phyloP scores from a whole-genome alignment of 2,113 vertebrate species.

The Macrotis lagotis region DNA sequence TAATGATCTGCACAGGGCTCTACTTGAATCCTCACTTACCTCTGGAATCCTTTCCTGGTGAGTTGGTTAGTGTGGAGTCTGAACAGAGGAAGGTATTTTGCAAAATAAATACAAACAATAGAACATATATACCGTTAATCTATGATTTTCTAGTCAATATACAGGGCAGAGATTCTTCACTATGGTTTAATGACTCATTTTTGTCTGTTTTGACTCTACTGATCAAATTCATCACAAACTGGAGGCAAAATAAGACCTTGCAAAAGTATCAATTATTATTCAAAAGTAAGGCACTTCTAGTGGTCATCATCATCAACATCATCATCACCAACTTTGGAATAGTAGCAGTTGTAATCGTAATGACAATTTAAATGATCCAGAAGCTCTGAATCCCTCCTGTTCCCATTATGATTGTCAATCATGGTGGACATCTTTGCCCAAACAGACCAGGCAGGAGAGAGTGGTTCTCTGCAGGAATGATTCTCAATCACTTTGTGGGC shows the following conservation, averaged over 20 bases:
- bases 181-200: background rate
- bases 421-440: background rate
- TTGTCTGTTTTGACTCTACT: background rate
- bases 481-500: background rate
- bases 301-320: background rate
- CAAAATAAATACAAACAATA: background rate
- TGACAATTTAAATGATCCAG: background rate
- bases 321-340: background rate
- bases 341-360: background rate
- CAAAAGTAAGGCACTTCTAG: background rate
- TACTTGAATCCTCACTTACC: conserved; percentile 83
- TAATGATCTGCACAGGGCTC: conserved; percentile 89
- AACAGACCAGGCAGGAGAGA: background rate
- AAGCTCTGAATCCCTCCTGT: background rate
- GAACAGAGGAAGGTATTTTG: background rate
- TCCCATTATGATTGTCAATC: background rate
- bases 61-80: conserved; percentile 28
- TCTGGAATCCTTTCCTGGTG: conserved; percentile 87
- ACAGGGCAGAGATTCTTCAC: background rate
- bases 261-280: background rate
- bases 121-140: background rate
- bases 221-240: background rate
- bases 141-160: background rate
- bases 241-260: background rate
- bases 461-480: background rate